Evolutionary conservation across 1,140 invertebrate species (phyloP).

Genomic region (Hermetia illucens): DNA sequence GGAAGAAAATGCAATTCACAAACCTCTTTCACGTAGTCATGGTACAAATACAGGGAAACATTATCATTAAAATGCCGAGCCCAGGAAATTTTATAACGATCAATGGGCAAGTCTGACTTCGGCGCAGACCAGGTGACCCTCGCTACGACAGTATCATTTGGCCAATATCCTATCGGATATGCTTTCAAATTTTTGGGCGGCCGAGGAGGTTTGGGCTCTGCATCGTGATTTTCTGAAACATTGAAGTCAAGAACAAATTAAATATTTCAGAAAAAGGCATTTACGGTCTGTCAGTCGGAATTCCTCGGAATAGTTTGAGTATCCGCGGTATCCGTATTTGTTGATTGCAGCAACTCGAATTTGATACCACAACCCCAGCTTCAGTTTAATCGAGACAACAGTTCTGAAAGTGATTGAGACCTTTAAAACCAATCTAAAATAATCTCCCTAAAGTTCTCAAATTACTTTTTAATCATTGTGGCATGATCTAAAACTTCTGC

Average conservation of each 20-base stretch:
- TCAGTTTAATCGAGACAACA: conserved; percentile 40
- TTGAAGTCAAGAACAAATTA: conserved; percentile 2
- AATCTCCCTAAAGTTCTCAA: not conserved
- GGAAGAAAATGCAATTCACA: no score
- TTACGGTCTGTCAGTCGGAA: conserved; percentile 42
- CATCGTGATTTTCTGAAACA: conserved; percentile 5
- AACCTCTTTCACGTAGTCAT: no score
- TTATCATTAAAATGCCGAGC: no score
- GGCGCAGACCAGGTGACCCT: no score
- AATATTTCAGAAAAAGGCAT: conserved; percentile 9
- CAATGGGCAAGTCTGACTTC: no score
- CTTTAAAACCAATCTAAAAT: conserved; percentile 4
- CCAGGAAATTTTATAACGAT: no score
- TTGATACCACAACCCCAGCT: conserved; percentile 60
- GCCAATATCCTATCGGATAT: conserved; percentile 30
- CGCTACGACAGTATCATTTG: no score
- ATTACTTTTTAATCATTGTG: conserved; percentile 12
- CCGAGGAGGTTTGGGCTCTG: conserved; percentile 47
- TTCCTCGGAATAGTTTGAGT: conserved; percentile 43
- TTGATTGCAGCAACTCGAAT: conserved; percentile 60
- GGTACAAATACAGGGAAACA: no score
- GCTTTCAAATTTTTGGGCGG: conserved; percentile 46
- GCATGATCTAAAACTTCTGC: conserved; percentile 16
- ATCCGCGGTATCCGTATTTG: conserved; percentile 50
- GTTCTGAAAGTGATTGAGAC: conserved; percentile 22